A percentile compares a stretch with the other conserved stretches of the same genome.
These are phyloP conservation scores for Ophion slaviceki DNA, from an alignment of 2,888 invertebrate genomes.

Conservation along the genomic window DNA sequence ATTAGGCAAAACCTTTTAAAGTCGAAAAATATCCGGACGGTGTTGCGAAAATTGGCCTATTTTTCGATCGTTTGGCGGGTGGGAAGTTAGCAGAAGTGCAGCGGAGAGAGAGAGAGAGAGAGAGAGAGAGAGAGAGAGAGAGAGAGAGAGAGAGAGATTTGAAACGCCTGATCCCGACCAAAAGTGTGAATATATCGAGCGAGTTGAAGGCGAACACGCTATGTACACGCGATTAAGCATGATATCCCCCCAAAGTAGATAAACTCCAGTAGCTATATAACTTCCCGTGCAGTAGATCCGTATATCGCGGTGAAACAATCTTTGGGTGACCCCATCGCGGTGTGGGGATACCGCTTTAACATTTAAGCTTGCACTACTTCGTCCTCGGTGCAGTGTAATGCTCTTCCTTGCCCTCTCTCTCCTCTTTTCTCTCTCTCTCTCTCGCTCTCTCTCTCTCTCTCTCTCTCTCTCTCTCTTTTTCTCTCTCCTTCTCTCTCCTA, in stretches of 20 bases:
- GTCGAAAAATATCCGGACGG: no score
- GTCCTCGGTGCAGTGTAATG: constrained; percentile 8
- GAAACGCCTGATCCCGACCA: constrained; percentile 28
- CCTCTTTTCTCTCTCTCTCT: neutral
- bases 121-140: constrained; percentile 1
- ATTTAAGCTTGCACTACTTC: constrained; percentile 56
- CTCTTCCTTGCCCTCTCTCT: constrained; percentile 10
- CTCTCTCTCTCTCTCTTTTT: neutral
- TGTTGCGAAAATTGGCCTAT: no score
- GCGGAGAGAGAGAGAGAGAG: neutral
- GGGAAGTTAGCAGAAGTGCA: no score
- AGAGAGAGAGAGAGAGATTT: neutral
- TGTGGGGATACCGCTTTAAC: constrained; percentile 49
- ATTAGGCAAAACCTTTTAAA: no score
- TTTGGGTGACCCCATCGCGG: constrained; percentile 60
- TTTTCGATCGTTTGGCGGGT: no score
- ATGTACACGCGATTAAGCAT: constrained; percentile 60
- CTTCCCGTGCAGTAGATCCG: constrained; percentile 46
- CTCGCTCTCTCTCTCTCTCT: neutral
- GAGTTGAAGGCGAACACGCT: constrained; percentile 26
- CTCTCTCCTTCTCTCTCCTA: neutral
- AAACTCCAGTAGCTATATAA: constrained; percentile 61
- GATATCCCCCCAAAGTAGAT: constrained; percentile 65
- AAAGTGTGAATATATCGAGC: constrained; percentile 27
- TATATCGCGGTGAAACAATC: constrained; percentile 61